Evolutionary conservation across 2,113 vertebrate genomes (phyloP).

Genomic region (Ophiodon elongatus): DNA sequence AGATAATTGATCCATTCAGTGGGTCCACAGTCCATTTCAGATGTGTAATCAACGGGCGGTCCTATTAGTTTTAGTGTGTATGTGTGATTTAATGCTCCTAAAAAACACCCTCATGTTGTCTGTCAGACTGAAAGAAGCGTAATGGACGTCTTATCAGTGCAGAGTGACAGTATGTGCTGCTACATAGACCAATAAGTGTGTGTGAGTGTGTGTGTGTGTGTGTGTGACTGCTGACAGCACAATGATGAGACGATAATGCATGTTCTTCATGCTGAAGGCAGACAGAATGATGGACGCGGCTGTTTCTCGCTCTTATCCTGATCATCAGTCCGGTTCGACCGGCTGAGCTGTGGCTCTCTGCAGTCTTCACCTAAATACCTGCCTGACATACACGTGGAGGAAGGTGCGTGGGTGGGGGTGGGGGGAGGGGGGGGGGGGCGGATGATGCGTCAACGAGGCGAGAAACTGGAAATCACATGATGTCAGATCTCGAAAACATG

Average conservation of each 20-base stretch:
- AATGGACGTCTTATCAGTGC: constrained; percentile 61
- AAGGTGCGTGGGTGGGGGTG: not conserved
- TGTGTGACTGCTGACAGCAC: constrained; percentile 54
- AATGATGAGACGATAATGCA: constrained; percentile 66
- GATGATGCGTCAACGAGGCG: not conserved
- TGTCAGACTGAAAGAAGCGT: constrained; percentile 44
- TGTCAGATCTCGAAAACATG: not conserved
- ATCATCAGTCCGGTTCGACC: constrained; percentile 54
- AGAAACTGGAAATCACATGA: not conserved
- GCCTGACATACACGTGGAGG: not conserved
- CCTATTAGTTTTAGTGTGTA: not conserved
- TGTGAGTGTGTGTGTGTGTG: constrained; percentile 20
- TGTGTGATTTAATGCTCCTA: constrained; percentile 23
- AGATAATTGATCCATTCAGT: not conserved
- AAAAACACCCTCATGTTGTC: constrained; percentile 41
- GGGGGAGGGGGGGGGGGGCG: not conserved
- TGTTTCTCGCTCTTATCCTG: constrained; percentile 54
- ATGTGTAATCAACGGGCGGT: constrained; percentile 10
- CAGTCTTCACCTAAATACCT: constrained; percentile 24
- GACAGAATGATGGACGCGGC: constrained; percentile 51
- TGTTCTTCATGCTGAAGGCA: constrained; percentile 35
- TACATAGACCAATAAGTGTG: constrained; percentile 42
- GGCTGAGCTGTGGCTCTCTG: constrained; percentile 29
- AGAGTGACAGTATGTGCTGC: constrained; percentile 47
- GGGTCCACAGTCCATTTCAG: not conserved